A percentile compares a stretch with the other conserved stretches of the same genome.
Evolutionary conservation across 2,888 invertebrate species (phyloP).

Genomic region (Argyresthia albistria): DNA sequence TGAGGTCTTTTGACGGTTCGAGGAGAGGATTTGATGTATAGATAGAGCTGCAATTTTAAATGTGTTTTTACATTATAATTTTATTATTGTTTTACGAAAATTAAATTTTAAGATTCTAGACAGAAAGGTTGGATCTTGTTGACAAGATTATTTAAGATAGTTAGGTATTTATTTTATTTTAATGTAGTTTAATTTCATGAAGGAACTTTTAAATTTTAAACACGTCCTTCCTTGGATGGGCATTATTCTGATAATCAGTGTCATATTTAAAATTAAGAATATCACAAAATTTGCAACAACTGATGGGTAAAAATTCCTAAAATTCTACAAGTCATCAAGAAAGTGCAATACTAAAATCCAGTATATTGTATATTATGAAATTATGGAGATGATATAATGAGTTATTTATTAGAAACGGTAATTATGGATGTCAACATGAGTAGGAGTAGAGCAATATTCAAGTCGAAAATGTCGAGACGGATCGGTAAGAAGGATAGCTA

Average conservation of each 20-base stretch:
- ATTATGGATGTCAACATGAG: conserved; percentile 12
- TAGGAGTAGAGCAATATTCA: conserved; percentile 52
- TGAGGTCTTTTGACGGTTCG: conserved; percentile 66
- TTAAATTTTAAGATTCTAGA: conserved; percentile 63
- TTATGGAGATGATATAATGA: conserved; percentile 5
- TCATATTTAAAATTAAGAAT: conserved; percentile 43
- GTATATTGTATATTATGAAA: conserved; percentile 24
- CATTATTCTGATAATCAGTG: conserved; percentile 48
- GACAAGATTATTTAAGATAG: conserved; percentile 71
- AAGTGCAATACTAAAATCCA: conserved; percentile 45
- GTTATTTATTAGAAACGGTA: conserved; percentile 5
- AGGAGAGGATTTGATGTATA: conserved; percentile 66
- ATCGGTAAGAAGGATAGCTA: conserved; percentile 35
- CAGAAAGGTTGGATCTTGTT: conserved; percentile 63
- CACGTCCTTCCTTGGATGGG: conserved; percentile 42
- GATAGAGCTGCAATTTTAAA: conserved; percentile 69
- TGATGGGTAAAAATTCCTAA: conserved; percentile 8
- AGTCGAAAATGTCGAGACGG: conserved; percentile 10
- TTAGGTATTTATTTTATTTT: conserved; percentile 72
- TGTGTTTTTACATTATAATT: conserved; percentile 73
- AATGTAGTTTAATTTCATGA: conserved; percentile 41
- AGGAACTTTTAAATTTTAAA: conserved; percentile 41
- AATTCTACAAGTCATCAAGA: conserved; percentile 29
- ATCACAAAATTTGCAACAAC: neutral
- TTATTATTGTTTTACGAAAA: conserved; percentile 70